phyloP scores from a whole-genome alignment of 2,113 vertebrate species.

The Aspidoscelis tigris region DNA sequence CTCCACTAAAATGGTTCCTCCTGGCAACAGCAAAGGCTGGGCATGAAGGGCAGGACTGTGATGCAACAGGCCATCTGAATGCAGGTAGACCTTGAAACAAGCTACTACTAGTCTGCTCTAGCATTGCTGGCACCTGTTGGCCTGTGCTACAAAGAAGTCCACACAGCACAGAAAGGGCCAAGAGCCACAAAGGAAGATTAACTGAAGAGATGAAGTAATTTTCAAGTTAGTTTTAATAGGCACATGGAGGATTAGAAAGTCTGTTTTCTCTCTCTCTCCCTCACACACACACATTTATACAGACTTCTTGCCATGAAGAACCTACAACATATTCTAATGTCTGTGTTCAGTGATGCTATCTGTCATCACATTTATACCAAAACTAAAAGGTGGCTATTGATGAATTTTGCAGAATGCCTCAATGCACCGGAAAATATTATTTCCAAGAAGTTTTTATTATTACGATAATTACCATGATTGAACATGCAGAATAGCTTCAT shows the following conservation, averaged over 20 bases:
- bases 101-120: too few relatives aligned
- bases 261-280: too few relatives aligned
- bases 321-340: neutral
- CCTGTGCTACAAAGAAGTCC: too few relatives aligned
- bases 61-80: too few relatives aligned
- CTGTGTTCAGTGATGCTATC: neutral
- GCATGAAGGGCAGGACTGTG: too few relatives aligned
- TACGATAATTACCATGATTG: neutral
- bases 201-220: neutral
- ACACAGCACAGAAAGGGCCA: neutral
- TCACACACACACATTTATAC: too few relatives aligned
- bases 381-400: neutral
- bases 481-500: neutral
- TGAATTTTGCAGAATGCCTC: constrained; percentile 8
- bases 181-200: neutral
- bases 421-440: constrained; percentile 1
- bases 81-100: too few relatives aligned
- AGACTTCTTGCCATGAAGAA: neutral
- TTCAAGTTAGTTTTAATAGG: neutral
- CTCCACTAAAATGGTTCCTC: too few relatives aligned
- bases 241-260: neutral
- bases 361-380: neutral
- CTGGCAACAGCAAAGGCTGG: too few relatives aligned
- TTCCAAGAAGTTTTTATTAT: neutral
- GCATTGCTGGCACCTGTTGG: too few relatives aligned